Conservation (phyloP, 2,888 invertebrate genomes). For the Tachystola acroxantha region DNA sequence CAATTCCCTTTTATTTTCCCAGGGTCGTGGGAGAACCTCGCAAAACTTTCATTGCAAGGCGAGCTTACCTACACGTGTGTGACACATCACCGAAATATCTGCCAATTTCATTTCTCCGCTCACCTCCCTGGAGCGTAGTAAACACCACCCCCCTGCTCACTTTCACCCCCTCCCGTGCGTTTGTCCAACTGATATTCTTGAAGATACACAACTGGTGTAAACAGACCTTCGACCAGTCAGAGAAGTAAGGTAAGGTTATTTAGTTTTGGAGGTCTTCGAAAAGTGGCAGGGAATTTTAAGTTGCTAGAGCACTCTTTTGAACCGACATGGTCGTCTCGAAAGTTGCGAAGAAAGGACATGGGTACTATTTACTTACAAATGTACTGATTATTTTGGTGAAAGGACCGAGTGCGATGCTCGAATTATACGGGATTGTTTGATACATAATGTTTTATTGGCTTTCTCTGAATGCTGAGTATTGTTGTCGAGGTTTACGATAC, state of each 20-base stretch:
- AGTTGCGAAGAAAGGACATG: constrained; percentile 46
- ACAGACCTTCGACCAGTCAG: constrained; percentile 27
- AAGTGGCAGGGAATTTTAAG: constrained; percentile 42
- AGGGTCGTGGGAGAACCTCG: constrained; percentile 62
- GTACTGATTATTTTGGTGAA: constrained; percentile 29
- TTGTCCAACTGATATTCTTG: constrained; percentile 66
- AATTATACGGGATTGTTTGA: constrained; percentile 8
- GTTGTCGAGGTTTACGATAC: constrained; percentile 4
- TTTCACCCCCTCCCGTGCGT: constrained; percentile 40
- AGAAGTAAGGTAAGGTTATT: constrained; percentile 21
- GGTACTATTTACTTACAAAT: constrained; percentile 32
- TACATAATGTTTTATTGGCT: constrained; percentile 10
- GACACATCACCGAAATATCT: constrained; percentile 70
- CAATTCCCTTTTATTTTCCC: constrained; percentile 51
- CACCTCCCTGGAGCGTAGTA: constrained; percentile 70
- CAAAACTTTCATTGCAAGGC: constrained; percentile 64
- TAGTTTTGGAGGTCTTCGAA: constrained; percentile 33
- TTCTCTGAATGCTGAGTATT: constrained; percentile 9
- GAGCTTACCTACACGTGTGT: constrained; percentile 61
- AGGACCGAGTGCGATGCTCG: constrained; percentile 9
- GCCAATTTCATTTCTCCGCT: constrained; percentile 72
- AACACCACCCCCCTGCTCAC: constrained; percentile 54
- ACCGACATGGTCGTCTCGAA: constrained; percentile 62
- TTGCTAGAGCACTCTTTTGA: constrained; percentile 41
- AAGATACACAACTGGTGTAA: constrained; percentile 50